phyloP scores from a whole-genome alignment of 2,797 vertebrate species.

The Pangasius larnaudii region DNA sequence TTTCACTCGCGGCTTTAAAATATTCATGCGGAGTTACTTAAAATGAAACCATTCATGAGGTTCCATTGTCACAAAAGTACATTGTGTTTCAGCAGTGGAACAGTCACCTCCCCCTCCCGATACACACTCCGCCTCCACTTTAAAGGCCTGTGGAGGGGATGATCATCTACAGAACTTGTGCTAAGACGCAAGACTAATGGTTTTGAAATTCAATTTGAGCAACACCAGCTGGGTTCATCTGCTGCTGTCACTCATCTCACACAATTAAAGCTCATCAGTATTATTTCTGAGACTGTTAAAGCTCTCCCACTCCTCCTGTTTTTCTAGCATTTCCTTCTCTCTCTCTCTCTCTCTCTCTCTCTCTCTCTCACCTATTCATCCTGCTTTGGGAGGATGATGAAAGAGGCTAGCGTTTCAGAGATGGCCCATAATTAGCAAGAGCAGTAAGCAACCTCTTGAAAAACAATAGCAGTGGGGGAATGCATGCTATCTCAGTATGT shows the following conservation, averaged over 20 bases:
- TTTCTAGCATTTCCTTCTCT: background rate
- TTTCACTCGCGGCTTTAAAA: slow-evolving; percentile 36
- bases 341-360: background rate
- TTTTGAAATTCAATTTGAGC: slow-evolving; percentile 35
- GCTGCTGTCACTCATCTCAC: slow-evolving; percentile 40
- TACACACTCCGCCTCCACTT: background rate
- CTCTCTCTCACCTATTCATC: background rate
- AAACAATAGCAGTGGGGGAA: too few relatives aligned
- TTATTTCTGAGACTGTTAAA: slow-evolving; percentile 31
- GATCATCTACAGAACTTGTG: slow-evolving; percentile 9
- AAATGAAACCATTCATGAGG: slow-evolving; percentile 36
- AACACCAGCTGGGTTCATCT: slow-evolving; percentile 47
- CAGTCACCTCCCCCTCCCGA: background rate
- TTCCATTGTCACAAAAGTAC: slow-evolving; percentile 5
- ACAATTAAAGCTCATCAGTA: slow-evolving; percentile 37
- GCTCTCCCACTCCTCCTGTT: background rate
- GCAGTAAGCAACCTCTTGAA: background rate
- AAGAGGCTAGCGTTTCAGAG: background rate
- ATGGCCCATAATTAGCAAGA: slow-evolving; percentile 17
- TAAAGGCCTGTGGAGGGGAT: background rate
- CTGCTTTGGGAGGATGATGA: slow-evolving; percentile 23
- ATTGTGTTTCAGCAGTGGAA: background rate
- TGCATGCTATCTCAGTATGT: background rate
- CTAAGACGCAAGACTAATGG: slow-evolving; percentile 42
- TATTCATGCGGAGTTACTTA: slow-evolving; percentile 47